Evolutionary conservation across 2,888 invertebrate genomes (phyloP).

Genomic region (Tetrapedia diversipes): DNA sequence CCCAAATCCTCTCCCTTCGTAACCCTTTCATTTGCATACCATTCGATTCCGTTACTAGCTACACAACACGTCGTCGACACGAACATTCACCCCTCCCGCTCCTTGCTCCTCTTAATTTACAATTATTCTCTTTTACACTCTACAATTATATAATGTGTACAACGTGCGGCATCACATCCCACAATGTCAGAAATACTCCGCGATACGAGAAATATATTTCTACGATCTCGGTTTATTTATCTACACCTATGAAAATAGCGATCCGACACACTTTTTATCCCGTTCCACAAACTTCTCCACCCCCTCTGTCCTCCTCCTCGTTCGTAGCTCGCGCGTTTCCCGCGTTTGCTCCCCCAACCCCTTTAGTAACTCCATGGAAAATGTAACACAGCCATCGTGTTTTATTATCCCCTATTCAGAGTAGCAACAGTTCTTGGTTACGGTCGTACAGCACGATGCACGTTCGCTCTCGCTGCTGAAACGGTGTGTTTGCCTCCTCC

Average conservation of each 20-base stretch:
- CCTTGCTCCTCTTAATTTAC: conserved; percentile 68
- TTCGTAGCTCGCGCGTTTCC: neutral
- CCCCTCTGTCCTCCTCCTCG: neutral
- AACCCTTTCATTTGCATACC: neutral
- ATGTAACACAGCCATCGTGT: conserved; percentile 76
- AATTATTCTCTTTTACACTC: conserved; percentile 70
- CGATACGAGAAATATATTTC: conserved; percentile 48
- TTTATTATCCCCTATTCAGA: conserved; percentile 68
- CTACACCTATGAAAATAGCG: conserved; percentile 50
- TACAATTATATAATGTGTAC: conserved; percentile 70
- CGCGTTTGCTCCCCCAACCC: conserved; percentile 10
- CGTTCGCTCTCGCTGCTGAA: conserved; percentile 29
- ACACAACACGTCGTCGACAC: conserved; percentile 65
- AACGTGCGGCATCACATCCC: conserved; percentile 57
- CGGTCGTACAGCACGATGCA: conserved; percentile 53
- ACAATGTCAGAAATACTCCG: conserved; percentile 34
- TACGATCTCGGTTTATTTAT: conserved; percentile 36
- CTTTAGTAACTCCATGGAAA: conserved; percentile 54
- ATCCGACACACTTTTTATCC: conserved; percentile 36
- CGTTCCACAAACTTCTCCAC: conserved; percentile 14
- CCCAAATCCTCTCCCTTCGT: neutral
- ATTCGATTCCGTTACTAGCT: conserved; percentile 24
- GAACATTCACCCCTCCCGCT: conserved; percentile 14
- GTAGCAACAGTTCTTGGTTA: conserved; percentile 69
- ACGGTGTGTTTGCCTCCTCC: too few species aligned